Evolutionary conservation across 2,888 invertebrate genomes (phyloP), one percentile per base, ranked within the genome.

Genomic region (Branchellion lobata): DNA sequence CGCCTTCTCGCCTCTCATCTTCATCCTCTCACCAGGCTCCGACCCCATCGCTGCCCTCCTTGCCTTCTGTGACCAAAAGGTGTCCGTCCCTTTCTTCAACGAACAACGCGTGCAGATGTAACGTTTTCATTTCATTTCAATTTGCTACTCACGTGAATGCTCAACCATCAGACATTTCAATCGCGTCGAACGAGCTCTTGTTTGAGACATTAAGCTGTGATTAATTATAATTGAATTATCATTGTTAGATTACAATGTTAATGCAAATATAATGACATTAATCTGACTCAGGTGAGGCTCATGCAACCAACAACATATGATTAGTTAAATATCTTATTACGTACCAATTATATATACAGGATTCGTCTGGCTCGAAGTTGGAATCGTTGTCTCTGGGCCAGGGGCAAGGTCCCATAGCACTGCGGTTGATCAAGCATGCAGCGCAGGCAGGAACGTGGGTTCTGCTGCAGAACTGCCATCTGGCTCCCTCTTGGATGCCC

Each of bases 371-470:
- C 18, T 85, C 86, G 81, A 88, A 88, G 82, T 86, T 88, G 81
- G 88, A 88, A 83, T 88, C 88, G 1, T 83, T 88, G 77, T 88
- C 88, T 8, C 83, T 88, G 47, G 88, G 88, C 81, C 88, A 88
- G 85, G 88, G 88, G 80, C 88, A 89, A 82, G 88, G 88, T n/a
- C 88, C 88, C 3, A 88, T 88, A 80, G 88, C 88, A 34, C 81
- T 87, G 82, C 84, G 84, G 77, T 86, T 88, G 86, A 87, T 88
- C 57, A 86, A 87, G 82, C 86, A 86, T 79, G 88, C 86, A n/a
- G 81, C 86, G 1, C 87, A 87, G 81, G 86, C 87, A 79, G 88
- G 88, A 11, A 86, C 87, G 0, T 89, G 88, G 88, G 88, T 88
- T 34, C 85, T 88, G 83, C 83, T 89, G 68, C 88, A 89, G 85